Conservation (phyloP, 2,113 vertebrate genomes). For the Saimiri boliviensis region DNA sequence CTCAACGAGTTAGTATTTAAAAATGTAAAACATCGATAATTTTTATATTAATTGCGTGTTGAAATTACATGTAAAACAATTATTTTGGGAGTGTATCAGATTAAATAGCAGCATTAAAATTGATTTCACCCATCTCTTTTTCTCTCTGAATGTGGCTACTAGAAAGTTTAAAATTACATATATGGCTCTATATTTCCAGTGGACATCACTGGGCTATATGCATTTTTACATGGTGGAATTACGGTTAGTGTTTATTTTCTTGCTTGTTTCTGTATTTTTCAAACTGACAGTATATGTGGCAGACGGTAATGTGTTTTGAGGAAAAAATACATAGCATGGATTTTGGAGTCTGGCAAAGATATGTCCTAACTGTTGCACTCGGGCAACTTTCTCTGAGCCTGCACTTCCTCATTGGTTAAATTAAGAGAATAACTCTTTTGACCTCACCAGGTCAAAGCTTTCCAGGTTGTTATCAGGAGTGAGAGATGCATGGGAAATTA, state of each 20-base stretch:
- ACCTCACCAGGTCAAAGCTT: background rate
- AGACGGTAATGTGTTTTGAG: background rate
- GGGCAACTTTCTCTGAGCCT: background rate
- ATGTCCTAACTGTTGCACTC: background rate
- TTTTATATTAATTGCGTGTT: background rate
- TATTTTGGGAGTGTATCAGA: background rate
- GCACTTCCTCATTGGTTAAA: background rate
- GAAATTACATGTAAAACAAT: background rate
- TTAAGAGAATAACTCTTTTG: background rate
- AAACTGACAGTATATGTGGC: background rate
- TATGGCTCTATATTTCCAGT: background rate
- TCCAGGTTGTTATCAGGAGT: background rate
- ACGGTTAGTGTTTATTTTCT: background rate
- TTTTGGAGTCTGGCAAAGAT: background rate
- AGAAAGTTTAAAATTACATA: background rate
- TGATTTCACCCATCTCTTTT: background rate
- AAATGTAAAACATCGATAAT: background rate
- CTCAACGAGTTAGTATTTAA: background rate
- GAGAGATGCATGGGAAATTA: background rate
- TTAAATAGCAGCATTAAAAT: background rate
- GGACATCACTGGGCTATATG: background rate
- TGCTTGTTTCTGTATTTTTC: background rate
- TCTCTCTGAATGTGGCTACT: background rate
- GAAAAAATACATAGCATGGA: background rate
- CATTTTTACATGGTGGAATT: background rate